Evolutionary conservation across 2,888 invertebrate genomes (phyloP), one percentile per base, ranked within the genome.

Genomic region (Pseudeuparius sepicola): DNA sequence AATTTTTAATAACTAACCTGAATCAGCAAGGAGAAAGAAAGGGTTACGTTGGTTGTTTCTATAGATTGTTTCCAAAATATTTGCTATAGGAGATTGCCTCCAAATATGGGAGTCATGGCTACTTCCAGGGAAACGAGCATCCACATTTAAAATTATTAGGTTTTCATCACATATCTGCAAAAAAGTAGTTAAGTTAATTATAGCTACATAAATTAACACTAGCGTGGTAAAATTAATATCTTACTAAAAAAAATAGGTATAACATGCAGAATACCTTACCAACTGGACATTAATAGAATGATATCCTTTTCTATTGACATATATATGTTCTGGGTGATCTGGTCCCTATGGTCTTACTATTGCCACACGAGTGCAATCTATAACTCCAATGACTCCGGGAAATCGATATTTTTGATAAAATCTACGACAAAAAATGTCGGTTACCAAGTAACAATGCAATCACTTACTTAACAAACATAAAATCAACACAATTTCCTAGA

Each of bases 201-300:
- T n/a, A n/a, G n/a, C n/a, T n/a, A n/a, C n/a, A n/a, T n/a, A n/a
- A n/a, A n/a, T n/a, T n/a, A n/a, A n/a, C n/a, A n/a, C n/a, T n/a
- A n/a, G n/a, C n/a, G n/a, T n/a, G n/a, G n/a, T n/a, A n/a, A n/a
- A n/a, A n/a, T n/a, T n/a, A n/a, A n/a, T n/a, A n/a, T n/a, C n/a
- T n/a, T n/a, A n/a, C n/a, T n/a, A n/a, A n/a, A n/a, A n/a, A n/a
- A n/a, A n/a, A n/a, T n/a, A n/a, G n/a, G n/a, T n/a, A n/a, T n/a
- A n/a, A n/a, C n/a, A n/a, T n/a, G n/a, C n/a, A n/a, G n/a, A n/a
- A n/a, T n/a, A n/a, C n/a, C 15, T 16, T 36, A 39, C 39, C 34
- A 41, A 28, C 13, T 39, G 41, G 14, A 36, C 36, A 36, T 41
- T 41, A 10, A 42, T n/a, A 11, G 39, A 41, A 28, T 41, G 41